phyloP scores from a whole-genome alignment of 2,888 invertebrate species.

The Apodemia mormo region DNA sequence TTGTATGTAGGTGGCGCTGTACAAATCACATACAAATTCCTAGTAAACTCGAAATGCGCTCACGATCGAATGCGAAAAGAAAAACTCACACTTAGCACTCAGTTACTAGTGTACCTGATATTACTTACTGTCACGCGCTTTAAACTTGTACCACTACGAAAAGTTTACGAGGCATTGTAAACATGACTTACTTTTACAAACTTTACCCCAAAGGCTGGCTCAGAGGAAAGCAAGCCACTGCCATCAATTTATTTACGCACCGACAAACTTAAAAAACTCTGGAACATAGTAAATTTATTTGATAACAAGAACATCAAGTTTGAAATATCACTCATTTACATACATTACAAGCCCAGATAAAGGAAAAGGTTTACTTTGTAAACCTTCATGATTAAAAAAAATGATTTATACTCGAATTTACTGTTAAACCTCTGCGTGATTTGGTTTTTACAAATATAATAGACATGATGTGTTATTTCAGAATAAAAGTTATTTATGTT shows the following conservation, averaged over 20 bases:
- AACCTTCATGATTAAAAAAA: no score
- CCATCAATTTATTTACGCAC: conserved; percentile 59
- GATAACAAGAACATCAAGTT: neutral
- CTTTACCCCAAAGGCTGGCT: conserved; percentile 54
- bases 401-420: no score
- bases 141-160: neutral
- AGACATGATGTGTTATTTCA: no score
- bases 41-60: no score
- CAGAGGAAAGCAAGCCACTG: conserved; percentile 65
- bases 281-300: neutral
- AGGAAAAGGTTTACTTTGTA: no score
- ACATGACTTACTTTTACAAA: conserved; percentile 56
- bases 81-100: no score
- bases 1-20: no score
- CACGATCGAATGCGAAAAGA: no score
- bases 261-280: conserved; percentile 44
- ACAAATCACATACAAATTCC: no score
- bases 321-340: neutral
- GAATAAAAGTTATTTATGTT: no score
- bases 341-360: conserved; percentile 15
- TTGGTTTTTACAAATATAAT: no score
- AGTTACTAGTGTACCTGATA: neutral
- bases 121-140: neutral
- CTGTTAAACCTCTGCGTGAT: no score
- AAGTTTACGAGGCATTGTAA: conserved; percentile 51